Evolutionary conservation across 1,140 invertebrate genomes (phyloP).

Genomic region (Panagrolaimus sp.): DNA sequence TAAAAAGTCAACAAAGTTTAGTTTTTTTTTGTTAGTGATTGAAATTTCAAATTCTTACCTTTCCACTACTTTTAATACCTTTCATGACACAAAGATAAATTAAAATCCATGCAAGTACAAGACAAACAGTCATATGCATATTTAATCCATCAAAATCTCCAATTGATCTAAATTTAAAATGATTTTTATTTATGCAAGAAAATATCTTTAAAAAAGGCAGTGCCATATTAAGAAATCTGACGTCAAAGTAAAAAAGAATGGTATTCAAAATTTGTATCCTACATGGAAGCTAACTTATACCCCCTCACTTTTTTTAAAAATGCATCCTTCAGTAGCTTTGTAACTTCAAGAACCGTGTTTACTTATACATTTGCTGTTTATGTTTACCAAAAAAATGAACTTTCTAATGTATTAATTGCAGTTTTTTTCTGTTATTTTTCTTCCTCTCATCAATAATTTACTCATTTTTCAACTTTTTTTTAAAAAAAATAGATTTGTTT

Average conservation of each 20-base stretch:
- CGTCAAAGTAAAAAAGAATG: not conserved
- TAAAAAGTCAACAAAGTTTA: too few species aligned
- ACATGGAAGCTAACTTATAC: too few species aligned
- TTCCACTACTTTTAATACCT: slow-evolving; percentile 90
- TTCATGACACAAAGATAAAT: slow-evolving; percentile 98
- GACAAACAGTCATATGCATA: slow-evolving; percentile 81
- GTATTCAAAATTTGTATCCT: not conserved
- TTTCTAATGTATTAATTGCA: not conserved
- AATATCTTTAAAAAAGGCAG: too few species aligned
- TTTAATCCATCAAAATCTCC: slow-evolving; percentile 80
- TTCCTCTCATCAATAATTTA: too few species aligned
- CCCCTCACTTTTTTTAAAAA: too few species aligned
- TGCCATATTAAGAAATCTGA: not conserved
- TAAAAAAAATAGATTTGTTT: too few species aligned
- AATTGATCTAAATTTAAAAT: slow-evolving; percentile 59
- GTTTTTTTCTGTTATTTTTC: too few species aligned
- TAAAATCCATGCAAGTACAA: slow-evolving; percentile 88
- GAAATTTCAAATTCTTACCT: slow-evolving; percentile 68
- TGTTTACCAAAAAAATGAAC: not conserved
- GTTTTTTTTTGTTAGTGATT: too few species aligned
- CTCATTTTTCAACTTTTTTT: too few species aligned
- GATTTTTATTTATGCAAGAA: too few species aligned
- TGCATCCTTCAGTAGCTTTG: not conserved
- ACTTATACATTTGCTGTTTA: not conserved
- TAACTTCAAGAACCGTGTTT: not conserved